Evolutionary conservation across 1,140 invertebrate species (phyloP).

Genomic region (Philopotamus ludificatus): DNA sequence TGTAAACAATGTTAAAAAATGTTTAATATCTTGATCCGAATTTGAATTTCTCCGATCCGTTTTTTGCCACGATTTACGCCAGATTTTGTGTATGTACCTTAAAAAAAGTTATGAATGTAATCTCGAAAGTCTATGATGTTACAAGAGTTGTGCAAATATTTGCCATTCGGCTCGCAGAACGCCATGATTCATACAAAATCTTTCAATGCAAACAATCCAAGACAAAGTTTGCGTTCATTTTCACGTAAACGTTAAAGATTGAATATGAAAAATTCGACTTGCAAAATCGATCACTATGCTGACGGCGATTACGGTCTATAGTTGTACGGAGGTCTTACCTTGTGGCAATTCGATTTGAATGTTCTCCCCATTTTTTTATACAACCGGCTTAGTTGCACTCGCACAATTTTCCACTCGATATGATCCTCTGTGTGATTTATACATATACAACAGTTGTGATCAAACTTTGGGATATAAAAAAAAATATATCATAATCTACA

Average conservation of each 20-base stretch:
- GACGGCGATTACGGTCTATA: not conserved
- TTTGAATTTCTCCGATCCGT: too few species aligned
- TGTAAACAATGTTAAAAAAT: too few species aligned
- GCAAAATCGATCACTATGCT: not conserved
- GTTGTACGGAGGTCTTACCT: not conserved
- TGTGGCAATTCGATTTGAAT: slow-evolving; percentile 16
- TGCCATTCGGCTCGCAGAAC: slow-evolving; percentile 5
- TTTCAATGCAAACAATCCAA: slow-evolving; percentile 2
- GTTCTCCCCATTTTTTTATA: slow-evolving; percentile 24
- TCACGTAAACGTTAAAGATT: slow-evolving; percentile 6
- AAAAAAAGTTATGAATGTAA: not conserved
- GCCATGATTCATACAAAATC: slow-evolving; percentile 8
- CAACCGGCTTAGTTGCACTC: slow-evolving; percentile 33
- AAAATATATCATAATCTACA: not conserved
- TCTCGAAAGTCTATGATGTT: not conserved
- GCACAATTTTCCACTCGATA: slow-evolving; percentile 39
- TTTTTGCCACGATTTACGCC: too few species aligned
- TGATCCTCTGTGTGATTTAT: slow-evolving; percentile 14
- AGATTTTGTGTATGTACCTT: too few species aligned
- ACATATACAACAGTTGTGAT: not conserved
- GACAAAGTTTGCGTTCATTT: slow-evolving; percentile 15
- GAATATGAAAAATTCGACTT: not conserved
- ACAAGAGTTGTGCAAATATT: slow-evolving; percentile 20
- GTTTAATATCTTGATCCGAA: too few species aligned
- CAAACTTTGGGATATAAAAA: not conserved